Evolutionary conservation across 1,140 invertebrate genomes (phyloP), one percentile per base, ranked within the genome.

Genomic region (Maniola jurtina): DNA sequence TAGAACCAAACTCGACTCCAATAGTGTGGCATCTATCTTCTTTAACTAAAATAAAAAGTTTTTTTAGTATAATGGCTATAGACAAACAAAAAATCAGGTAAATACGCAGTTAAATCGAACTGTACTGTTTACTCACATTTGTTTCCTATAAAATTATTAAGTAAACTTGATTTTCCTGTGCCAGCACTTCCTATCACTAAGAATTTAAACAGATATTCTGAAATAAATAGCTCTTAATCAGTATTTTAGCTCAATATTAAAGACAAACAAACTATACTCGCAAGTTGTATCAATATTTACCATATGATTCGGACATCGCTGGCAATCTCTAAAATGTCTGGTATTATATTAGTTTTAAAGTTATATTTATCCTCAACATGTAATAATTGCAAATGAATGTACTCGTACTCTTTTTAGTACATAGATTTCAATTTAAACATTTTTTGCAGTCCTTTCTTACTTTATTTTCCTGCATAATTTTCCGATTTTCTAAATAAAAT

Each of bases 71-170:
- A 9, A 11, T 11, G 5, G 13, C 42, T 6, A 11, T 25, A 25
- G 25, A 48, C 25, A 55, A 5, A 47, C n/a, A 47, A 5, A 5
- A 0, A 58, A 13, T 58, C 14, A 3, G 14, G 34, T 42, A 40
- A 67, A 70, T 33, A 57, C n/a, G 11, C 11, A 57, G 35, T 6
- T 14, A 40, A 3, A 6, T 35, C 3, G 2, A 36, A 7, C 13
- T 55, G 64, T 70, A 67, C 34, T 38, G 63, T 59, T 58, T 47
- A 94, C 93, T 94, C 93, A 94, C 95, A 97, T 92, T 97, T 96
- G 81, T 96, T 97, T 90, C 97, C 96, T 80, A 97, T 97, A 82
- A 98, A 98, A 89, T 97, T 96, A 79, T 97, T 95, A 36, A 98
- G 91, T 14, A 98, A 92, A 88, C 96, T 97, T 58, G 96, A 97